Evolutionary conservation across 2,797 vertebrate genomes (phyloP).

Genomic region (Delichon dasypus): DNA sequence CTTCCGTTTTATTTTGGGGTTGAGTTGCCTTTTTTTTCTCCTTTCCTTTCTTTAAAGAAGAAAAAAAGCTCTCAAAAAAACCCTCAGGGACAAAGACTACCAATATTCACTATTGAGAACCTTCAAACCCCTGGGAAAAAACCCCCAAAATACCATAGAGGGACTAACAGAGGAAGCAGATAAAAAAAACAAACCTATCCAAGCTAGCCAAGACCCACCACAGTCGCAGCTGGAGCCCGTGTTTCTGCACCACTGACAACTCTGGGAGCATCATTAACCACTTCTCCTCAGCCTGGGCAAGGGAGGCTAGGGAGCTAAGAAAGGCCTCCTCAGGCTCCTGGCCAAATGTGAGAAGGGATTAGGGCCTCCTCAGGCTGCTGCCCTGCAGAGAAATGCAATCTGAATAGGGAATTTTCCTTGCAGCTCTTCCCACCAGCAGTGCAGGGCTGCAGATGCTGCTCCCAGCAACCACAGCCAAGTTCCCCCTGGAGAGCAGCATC

Average conservation of each 20-base stretch:
- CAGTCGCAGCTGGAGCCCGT: constrained; percentile 57
- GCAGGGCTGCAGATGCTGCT: background rate
- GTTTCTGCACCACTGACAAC: constrained; percentile 58
- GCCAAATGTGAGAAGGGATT: constrained; percentile 24
- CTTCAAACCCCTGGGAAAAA: constrained; percentile 10
- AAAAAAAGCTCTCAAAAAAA: background rate
- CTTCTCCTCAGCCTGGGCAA: background rate
- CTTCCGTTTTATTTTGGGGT: background rate
- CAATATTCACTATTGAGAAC: constrained; percentile 22
- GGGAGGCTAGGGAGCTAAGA: background rate
- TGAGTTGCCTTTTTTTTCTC: background rate
- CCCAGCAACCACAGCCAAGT: background rate
- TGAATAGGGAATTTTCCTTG: background rate
- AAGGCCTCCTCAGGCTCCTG: constrained; percentile 6
- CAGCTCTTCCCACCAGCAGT: background rate
- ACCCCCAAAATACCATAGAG: background rate
- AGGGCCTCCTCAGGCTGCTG: constrained; percentile 37
- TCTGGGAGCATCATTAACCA: constrained; percentile 20
- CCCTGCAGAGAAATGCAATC: background rate
- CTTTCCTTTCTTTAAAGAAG: background rate
- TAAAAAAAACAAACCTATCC: background rate
- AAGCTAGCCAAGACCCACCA: constrained; percentile 65
- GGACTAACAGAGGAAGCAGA: constrained; percentile 41
- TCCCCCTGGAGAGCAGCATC: background rate
- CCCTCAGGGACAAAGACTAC: constrained; percentile 4